phyloP scores from a whole-genome alignment of 2,888 invertebrate genomes.

The Aplocera efformata region DNA sequence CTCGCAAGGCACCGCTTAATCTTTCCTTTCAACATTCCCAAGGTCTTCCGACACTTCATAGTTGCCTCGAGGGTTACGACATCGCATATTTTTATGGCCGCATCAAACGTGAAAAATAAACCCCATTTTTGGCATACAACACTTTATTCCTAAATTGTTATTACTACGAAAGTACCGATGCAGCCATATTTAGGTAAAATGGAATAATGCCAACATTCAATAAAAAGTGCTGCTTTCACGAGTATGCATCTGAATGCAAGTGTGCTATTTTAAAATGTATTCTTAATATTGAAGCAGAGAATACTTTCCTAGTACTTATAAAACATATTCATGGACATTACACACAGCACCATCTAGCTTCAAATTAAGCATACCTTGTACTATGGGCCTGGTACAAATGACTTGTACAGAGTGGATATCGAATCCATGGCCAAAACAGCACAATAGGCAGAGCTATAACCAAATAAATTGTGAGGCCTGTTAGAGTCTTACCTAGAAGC shows the following conservation, averaged over 20 bases:
- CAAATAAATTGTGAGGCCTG: too few relatives aligned
- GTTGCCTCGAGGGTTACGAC: slow-evolving; percentile 35
- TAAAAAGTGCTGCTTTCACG: slow-evolving; percentile 42
- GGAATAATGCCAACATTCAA: slow-evolving; percentile 59
- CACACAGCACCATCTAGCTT: too few relatives aligned
- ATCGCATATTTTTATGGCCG: slow-evolving; percentile 32
- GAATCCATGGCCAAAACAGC: too few relatives aligned
- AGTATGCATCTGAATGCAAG: slow-evolving; percentile 34
- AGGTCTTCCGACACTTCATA: slow-evolving; percentile 34
- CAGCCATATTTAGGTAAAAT: slow-evolving; percentile 51
- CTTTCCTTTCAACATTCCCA: slow-evolving; percentile 42
- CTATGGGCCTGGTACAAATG: too few relatives aligned
- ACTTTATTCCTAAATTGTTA: slow-evolving; percentile 43
- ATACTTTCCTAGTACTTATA: too few relatives aligned
- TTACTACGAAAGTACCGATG: slow-evolving; percentile 45
- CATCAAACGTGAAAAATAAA: slow-evolving; percentile 29
- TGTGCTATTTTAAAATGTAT: slow-evolving; percentile 32
- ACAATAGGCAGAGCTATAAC: too few relatives aligned
- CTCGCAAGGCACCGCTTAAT: slow-evolving; percentile 38
- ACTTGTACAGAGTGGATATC: too few relatives aligned
- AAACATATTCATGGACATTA: too few relatives aligned
- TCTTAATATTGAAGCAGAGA: slow-evolving; percentile 29
- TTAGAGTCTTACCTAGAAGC: too few relatives aligned
- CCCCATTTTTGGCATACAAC: slow-evolving; percentile 41
- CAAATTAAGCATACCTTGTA: too few relatives aligned